phyloP scores from a whole-genome alignment of 2,888 invertebrate species.

The Dicyrtomina minuta region DNA sequence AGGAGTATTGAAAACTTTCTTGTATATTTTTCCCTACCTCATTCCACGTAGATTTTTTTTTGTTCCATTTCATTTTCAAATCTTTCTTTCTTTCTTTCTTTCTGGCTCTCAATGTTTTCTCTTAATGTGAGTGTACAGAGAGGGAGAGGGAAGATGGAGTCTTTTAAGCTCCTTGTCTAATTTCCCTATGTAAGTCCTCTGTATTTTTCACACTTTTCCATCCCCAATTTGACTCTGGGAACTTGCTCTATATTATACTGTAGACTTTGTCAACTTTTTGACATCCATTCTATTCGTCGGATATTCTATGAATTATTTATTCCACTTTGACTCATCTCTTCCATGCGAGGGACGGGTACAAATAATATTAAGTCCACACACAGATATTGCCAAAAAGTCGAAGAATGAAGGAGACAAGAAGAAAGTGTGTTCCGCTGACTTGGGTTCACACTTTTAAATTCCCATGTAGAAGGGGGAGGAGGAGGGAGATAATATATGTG shows the following conservation, averaged over 20 bases:
- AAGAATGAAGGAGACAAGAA: too few relatives aligned
- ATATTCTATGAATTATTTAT: conserved; percentile 29
- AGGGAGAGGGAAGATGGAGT: too few relatives aligned
- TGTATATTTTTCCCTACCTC: background rate
- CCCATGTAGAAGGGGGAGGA: background rate
- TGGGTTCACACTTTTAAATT: background rate
- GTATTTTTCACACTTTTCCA: conserved; percentile 10
- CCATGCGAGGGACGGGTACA: background rate
- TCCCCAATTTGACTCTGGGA: too few relatives aligned
- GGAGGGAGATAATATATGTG: too few relatives aligned
- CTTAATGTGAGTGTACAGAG: too few relatives aligned
- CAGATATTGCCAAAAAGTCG: too few relatives aligned
- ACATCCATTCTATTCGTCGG: background rate
- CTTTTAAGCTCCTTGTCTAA: background rate
- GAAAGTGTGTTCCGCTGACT: too few relatives aligned
- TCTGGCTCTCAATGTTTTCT: background rate
- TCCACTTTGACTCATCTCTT: conserved; percentile 20
- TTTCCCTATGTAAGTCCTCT: too few relatives aligned
- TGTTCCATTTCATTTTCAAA: background rate
- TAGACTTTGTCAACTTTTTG: conserved; percentile 18
- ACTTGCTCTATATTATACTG: too few relatives aligned
- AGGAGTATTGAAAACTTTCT: too few relatives aligned
- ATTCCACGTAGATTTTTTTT: background rate
- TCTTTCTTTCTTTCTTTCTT: background rate
- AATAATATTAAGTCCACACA: too few relatives aligned